phyloP scores from a whole-genome alignment of 2,113 vertebrate species.

The Mungos mungo region DNA sequence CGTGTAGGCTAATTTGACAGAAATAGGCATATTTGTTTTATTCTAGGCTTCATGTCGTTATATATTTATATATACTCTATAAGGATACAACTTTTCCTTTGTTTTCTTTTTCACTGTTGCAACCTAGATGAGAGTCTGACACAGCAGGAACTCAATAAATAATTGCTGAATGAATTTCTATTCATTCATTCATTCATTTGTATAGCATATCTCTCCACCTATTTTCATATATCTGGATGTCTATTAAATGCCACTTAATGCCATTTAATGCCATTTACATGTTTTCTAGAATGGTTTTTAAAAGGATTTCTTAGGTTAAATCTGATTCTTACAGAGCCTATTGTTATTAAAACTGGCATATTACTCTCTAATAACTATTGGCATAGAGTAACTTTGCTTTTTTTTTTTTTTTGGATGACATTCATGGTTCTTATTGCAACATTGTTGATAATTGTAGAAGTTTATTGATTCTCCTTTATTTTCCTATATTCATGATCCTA shows the following conservation, averaged over 20 bases:
- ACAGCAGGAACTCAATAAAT: background rate
- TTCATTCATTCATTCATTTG: background rate
- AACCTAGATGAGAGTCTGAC: background rate
- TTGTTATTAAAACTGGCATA: background rate
- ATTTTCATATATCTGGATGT: background rate
- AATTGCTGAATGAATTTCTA: background rate
- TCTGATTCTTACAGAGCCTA: background rate
- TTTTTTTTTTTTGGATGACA: background rate
- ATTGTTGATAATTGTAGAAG: background rate
- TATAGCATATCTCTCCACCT: background rate
- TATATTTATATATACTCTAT: background rate
- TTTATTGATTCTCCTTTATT: background rate
- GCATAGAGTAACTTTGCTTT: background rate
- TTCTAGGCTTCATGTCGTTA: background rate
- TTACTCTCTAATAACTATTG: background rate
- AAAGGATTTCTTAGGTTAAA: background rate
- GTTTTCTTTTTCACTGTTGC: background rate
- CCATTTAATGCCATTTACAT: background rate
- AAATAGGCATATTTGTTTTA: background rate
- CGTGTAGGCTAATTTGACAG: background rate
- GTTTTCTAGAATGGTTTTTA: conserved; percentile 1
- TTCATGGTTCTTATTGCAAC: background rate
- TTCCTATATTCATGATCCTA: background rate
- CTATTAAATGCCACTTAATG: background rate
- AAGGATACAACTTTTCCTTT: background rate